Conservation (phyloP, 1,140 invertebrate species). For the Leptopilina boulardi region DNA sequence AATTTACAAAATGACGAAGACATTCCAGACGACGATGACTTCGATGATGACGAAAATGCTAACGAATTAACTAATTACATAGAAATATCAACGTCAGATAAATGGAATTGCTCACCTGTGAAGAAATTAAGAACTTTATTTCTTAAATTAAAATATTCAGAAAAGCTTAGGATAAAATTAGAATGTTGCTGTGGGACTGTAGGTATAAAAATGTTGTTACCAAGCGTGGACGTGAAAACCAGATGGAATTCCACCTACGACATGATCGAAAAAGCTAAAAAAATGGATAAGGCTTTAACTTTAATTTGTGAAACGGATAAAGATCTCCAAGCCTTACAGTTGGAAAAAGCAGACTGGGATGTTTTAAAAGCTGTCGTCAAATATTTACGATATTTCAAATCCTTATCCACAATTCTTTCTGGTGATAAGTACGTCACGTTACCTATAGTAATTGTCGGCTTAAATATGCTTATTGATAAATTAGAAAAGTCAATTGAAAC, state of each 20-base stretch:
- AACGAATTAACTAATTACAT: background rate
- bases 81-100: background rate
- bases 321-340: background rate
- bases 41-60: background rate
- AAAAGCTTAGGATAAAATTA: slow-evolving; percentile 6
- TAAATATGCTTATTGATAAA: too few species aligned
- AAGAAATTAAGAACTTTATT: slow-evolving; percentile 15
- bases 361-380: slow-evolving; percentile 5
- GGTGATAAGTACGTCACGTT: background rate
- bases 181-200: background rate
- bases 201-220: background rate
- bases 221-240: slow-evolving; percentile 26
- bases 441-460: background rate
- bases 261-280: slow-evolving; percentile 24
- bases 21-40: background rate
- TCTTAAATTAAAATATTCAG: slow-evolving; percentile 18
- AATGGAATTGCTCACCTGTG: background rate
- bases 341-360: background rate
- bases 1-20: slow-evolving; percentile 29
- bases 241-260: too few species aligned
- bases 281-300: slow-evolving; percentile 25
- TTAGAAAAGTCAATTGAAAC: slow-evolving; percentile 25
- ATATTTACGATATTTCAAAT: background rate
- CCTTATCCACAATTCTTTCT: background rate
- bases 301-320: background rate